Evolutionary conservation across 2,888 invertebrate genomes (phyloP).

Genomic region (Exephanes ischioxanthus): DNA sequence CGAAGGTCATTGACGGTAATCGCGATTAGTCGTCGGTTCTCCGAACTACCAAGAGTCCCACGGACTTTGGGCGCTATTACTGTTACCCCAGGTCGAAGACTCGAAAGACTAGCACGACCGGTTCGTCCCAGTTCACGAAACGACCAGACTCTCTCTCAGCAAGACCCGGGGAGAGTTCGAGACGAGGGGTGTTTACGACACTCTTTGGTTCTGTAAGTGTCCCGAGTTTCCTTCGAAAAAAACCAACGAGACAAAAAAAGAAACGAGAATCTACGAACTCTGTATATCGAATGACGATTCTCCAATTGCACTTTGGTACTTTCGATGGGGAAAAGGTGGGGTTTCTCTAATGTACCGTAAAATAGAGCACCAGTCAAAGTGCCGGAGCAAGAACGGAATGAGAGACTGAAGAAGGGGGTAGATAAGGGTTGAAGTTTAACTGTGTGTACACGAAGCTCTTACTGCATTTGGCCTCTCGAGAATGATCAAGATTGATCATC

Average conservation of each 20-base stretch:
- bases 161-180: slow-evolving; percentile 13
- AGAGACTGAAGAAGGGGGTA: background rate
- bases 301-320: slow-evolving; percentile 21
- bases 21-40: slow-evolving; percentile 18
- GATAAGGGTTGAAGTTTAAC: slow-evolving; percentile 21
- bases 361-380: slow-evolving; percentile 26
- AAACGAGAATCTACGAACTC: slow-evolving; percentile 24
- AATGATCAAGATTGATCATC: slow-evolving; percentile 73
- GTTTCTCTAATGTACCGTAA: slow-evolving; percentile 10
- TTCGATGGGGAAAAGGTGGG: background rate
- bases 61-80: slow-evolving; percentile 18
- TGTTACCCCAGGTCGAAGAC: slow-evolving; percentile 24
- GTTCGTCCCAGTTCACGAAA: slow-evolving; percentile 32
- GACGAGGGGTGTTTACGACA: slow-evolving; percentile 50
- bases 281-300: slow-evolving; percentile 33
- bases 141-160: slow-evolving; percentile 4
- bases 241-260: background rate
- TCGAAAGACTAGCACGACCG: slow-evolving; percentile 10
- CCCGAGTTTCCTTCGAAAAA: slow-evolving; percentile 33
- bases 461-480: slow-evolving; percentile 26
- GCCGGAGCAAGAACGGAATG: slow-evolving; percentile 19
- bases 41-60: background rate
- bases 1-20: slow-evolving; percentile 16
- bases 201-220: slow-evolving; percentile 34
- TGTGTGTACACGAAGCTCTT: background rate